These are phyloP conservation scores for Papilio machaon DNA, from an alignment of 1,140 invertebrate genomes.

Conservation along the genomic window DNA sequence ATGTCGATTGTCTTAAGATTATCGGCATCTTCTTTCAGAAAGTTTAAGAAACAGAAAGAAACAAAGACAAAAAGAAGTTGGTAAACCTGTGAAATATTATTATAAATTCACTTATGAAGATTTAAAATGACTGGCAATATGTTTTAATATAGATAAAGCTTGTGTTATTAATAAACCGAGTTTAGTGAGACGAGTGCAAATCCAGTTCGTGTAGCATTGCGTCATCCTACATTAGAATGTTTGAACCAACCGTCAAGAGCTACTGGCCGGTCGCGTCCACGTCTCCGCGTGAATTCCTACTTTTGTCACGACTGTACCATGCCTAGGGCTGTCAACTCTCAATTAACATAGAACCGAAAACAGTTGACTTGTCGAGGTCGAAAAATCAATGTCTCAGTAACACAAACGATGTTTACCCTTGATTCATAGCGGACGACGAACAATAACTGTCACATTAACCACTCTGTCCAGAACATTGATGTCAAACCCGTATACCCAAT, in stretches of 20 bases:
- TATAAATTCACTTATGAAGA: neutral
- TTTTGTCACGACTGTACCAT: constrained; percentile 69
- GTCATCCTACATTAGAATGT: constrained; percentile 80
- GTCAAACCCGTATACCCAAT: too few relatives aligned
- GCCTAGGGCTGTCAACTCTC: constrained; percentile 24
- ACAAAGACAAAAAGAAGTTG: neutral
- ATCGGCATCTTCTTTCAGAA: too few relatives aligned
- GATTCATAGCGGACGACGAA: neutral
- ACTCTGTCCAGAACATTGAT: too few relatives aligned
- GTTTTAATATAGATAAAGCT: neutral
- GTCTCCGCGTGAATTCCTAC: constrained; percentile 72
- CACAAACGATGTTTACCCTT: neutral
- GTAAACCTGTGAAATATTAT: neutral
- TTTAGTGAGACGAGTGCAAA: constrained; percentile 67
- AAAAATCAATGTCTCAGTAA: neutral
- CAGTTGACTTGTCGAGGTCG: too few relatives aligned
- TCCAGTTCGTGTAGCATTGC: constrained; percentile 73
- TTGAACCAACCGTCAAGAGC: constrained; percentile 65
- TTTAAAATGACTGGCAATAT: neutral
- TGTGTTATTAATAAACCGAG: constrained; percentile 26
- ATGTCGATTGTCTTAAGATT: neutral
- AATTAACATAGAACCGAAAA: neutral
- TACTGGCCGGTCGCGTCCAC: constrained; percentile 53
- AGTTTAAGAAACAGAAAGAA: neutral
- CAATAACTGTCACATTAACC: too few relatives aligned